Base-by-base conservation (phyloP, 2,888 invertebrate genomes). In the Sclerodermus sp. region DNA sequence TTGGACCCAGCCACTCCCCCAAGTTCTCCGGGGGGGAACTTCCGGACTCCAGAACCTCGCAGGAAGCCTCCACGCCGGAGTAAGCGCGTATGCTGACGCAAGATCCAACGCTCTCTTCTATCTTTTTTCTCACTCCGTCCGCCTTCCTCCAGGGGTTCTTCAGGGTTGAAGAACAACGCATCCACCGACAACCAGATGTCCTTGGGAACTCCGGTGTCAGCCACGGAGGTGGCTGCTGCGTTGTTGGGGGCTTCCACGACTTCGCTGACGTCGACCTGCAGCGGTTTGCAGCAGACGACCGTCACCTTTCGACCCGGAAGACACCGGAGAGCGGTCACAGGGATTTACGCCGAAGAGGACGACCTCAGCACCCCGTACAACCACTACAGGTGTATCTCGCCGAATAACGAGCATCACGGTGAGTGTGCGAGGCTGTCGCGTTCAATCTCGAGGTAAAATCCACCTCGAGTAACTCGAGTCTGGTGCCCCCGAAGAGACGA, bases 311-410 rank as follows among this genome's bases (percentile, higher is more conserved):
- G 67, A 8, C 50, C 60, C 0, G 54, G 76, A 47, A 62, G 80
- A 43, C 76, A 79, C 53, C 67, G 78, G 36, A 64, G 76, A 48
- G 70, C 73, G 48, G 36, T 53, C 31, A 60, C 65, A 45, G 71
- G 74, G 42, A 60, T 74, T 38, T 82, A 83, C 16, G 3, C 23
- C 4, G 81, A 83, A 44, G 82, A 83, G 60, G 82, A 82, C 63
- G 89, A 89, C 67, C 80, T 88, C 41, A 88, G 88, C 72, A 86
- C 86, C 0, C 87, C 89, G 1, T 90, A 89, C 74, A 86, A 87
- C 69, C 87, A 89, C 60, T 90, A 89, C 77, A 85, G 87, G 73
- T 88, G 86, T 70, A 79, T 87, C 16, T 86, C 86, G 66, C 86
- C 86, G 6, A 86, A 85, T 57, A 84, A 84, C 63, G 81, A 81